phyloP scores from a whole-genome alignment of 2,113 vertebrate species.

The Orthochromis indermauri region DNA sequence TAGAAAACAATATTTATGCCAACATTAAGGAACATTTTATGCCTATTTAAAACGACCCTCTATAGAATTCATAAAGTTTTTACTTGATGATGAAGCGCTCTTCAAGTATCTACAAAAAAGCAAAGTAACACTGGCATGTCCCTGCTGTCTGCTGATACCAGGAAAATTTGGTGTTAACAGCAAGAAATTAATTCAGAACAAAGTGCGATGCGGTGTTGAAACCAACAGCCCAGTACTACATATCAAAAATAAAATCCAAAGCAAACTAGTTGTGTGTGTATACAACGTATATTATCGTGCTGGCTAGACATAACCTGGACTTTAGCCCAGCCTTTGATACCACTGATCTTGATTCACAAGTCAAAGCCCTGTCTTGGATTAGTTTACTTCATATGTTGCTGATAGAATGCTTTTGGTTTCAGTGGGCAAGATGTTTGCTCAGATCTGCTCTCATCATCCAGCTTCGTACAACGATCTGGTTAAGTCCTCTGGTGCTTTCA shows the following conservation, averaged over 20 bases:
- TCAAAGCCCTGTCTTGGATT: neutral
- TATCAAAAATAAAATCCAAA: neutral
- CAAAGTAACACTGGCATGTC: neutral
- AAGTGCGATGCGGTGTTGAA: neutral
- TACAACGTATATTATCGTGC: neutral
- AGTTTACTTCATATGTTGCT: neutral
- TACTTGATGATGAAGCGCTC: neutral
- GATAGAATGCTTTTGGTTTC: neutral
- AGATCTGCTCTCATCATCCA: neutral
- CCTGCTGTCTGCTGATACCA: neutral
- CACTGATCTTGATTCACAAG: neutral
- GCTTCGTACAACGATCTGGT: neutral
- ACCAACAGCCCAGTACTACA: neutral
- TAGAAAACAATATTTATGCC: neutral
- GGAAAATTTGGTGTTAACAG: neutral
- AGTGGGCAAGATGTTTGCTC: rapidly evolving
- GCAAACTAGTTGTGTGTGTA: neutral
- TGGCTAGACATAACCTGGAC: neutral
- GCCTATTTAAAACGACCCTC: neutral
- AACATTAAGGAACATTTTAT: neutral
- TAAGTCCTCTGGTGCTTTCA: neutral
- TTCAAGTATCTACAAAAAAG: neutral
- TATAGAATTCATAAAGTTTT: neutral
- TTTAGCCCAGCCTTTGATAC: neutral
- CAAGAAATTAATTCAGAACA: neutral